A percentile compares a stretch with the other conserved stretches of the same genome.
Evolutionary conservation across 2,797 vertebrate genomes (phyloP).

Genomic region (Bothrops alternatus): DNA sequence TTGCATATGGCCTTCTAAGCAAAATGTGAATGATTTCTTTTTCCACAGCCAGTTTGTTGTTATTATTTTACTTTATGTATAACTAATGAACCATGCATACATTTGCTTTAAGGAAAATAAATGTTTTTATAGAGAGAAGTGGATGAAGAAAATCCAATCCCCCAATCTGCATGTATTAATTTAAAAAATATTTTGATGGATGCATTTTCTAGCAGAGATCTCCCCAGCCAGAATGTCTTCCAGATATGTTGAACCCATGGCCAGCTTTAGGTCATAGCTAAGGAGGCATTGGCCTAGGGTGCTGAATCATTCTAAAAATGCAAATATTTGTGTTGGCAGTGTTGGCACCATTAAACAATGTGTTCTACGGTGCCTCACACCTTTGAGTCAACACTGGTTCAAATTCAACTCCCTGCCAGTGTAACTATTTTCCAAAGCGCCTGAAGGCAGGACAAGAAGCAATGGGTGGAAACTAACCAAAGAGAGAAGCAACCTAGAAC

Average conservation of each 20-base stretch:
- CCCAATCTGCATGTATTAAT: neutral
- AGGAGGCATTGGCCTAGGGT: neutral
- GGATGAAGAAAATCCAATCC: neutral
- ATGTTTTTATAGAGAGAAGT: neutral
- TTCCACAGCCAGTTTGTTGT: neutral
- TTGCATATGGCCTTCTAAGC: neutral
- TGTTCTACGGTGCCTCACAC: neutral
- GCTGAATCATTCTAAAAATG: neutral
- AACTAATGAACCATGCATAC: neutral
- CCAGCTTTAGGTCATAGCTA: neutral
- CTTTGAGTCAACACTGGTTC: neutral
- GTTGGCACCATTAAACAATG: neutral
- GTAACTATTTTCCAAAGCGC: neutral
- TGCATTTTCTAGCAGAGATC: neutral
- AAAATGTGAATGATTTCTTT: neutral
- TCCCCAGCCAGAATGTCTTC: neutral
- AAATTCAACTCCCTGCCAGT: neutral
- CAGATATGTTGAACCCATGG: neutral
- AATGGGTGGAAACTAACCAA: no score
- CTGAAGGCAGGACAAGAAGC: no score
- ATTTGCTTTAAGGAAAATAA: neutral
- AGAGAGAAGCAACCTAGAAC: no score
- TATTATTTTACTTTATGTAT: neutral
- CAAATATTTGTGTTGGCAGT: neutral
- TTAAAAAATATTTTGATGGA: neutral